Base-by-base conservation (phyloP, 2,888 invertebrate genomes). In the Lamproptera curius region DNA sequence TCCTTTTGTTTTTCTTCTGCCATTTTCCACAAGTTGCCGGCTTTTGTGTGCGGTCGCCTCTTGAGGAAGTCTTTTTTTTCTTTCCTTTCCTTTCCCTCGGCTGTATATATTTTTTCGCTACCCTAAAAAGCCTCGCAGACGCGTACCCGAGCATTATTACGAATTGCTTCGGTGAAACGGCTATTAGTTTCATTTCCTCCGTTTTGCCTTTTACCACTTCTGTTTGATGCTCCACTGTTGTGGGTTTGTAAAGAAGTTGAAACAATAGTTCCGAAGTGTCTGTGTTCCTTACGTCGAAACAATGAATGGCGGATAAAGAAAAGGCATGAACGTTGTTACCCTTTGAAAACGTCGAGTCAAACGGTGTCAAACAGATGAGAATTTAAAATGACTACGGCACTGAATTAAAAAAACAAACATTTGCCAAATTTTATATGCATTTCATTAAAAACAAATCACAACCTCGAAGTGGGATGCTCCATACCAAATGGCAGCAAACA, bases 1-100 rank as follows among this genome's bases (percentile, higher is more conserved):
- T 43, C 48, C 43, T 48, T 48, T 48, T 48, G 48, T 48, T 48
- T 48, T 48, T 48, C 48, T 48, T 48, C 35, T 23, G 39, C 38
- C n/a, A 35, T 48, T 48, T 48, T 48, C 43, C 48, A 48, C 48
- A 48, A 48, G 48, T 48, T 48, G 42, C 48, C 42, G n/a, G 37
- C 48, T 48, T 48, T 48, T 48, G 48, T 48, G 34, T 35, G 48
- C 48, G 42, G 43, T 39, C 43, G 42, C 39, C 48, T 43, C 43
- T 43, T 48, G 42, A 43, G 48, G 39, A 48, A 43, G 42, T 43
- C 16, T 39, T 36, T 37, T 47, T 39, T 46, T 46, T 20, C 17
- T 33, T 42, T 40, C 20, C 20, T 31, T 31, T 11, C 2, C 31
- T 28, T 28, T 28, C 31, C 31, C 31, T 31, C 28, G 10, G 4